phyloP scores from a whole-genome alignment of 1,140 invertebrate species.

The Hydropsyche tenuis region DNA sequence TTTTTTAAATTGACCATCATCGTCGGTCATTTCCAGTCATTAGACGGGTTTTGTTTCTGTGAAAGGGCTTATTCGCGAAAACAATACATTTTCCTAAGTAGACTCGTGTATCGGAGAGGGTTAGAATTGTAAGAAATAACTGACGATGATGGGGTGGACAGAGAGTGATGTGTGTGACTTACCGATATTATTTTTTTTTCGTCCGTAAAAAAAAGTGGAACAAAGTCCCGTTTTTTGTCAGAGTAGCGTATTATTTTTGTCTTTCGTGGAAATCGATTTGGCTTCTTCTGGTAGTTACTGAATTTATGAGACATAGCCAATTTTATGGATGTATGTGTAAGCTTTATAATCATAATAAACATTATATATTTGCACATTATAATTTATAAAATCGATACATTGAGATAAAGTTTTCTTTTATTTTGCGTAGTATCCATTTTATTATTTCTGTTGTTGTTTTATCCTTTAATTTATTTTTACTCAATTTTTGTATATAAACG shows the following conservation, averaged over 20 bases:
- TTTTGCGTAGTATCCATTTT: constrained; percentile 46
- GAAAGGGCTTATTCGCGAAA: too few relatives aligned
- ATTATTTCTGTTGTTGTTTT: constrained; percentile 37
- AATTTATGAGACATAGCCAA: constrained; percentile 47
- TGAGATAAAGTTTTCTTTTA: constrained; percentile 14
- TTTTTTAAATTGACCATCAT: too few relatives aligned
- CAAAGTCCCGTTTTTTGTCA: constrained; percentile 34
- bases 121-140: too few relatives aligned
- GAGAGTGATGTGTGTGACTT: background rate
- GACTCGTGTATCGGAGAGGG: too few relatives aligned
- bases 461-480: constrained; percentile 16
- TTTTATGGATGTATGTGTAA: constrained; percentile 51
- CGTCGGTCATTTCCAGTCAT: too few relatives aligned
- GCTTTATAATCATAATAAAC: constrained; percentile 47
- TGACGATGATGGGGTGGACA: too few relatives aligned
- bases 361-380: constrained; percentile 25
- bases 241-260: constrained; percentile 47
- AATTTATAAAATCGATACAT: constrained; percentile 20
- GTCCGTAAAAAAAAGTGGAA: background rate
- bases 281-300: constrained; percentile 44
- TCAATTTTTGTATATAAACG: constrained; percentile 17
- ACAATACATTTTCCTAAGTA: too few relatives aligned
- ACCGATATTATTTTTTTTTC: background rate
- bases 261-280: constrained; percentile 51
- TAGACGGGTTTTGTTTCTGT: too few relatives aligned